These are phyloP conservation scores for Amblyjoppa fuscipennis DNA, from an alignment of 2,888 invertebrate species.

Conservation along the genomic window DNA sequence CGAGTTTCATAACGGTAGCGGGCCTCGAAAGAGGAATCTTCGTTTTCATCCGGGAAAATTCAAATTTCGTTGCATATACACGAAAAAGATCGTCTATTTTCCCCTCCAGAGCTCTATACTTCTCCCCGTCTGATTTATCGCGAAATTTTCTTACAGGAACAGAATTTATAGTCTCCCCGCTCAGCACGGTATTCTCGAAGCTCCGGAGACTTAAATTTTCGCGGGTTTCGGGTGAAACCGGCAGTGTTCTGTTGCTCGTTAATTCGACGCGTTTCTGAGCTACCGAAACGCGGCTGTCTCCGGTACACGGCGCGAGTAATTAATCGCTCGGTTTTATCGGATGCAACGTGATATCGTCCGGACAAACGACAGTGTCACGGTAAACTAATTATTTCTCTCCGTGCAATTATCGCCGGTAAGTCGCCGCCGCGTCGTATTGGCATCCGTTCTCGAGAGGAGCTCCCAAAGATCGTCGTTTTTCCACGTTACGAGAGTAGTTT, in stretches of 20 bases:
- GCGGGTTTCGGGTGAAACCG: background rate
- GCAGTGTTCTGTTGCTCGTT: constrained; percentile 7
- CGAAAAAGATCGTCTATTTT: background rate
- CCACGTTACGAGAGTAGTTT: background rate
- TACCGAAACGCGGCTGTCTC: background rate
- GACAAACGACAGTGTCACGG: background rate
- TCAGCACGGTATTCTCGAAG: background rate
- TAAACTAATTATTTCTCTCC: background rate
- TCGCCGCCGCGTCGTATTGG: background rate
- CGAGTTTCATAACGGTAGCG: background rate
- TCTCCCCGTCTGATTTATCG: background rate
- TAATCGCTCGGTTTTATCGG: constrained; percentile 3
- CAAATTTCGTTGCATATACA: background rate
- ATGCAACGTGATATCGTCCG: constrained; percentile 5
- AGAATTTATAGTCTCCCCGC: background rate
- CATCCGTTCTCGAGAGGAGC: background rate
- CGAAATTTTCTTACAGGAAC: background rate
- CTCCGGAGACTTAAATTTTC: background rate
- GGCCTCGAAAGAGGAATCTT: background rate
- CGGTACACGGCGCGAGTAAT: background rate
- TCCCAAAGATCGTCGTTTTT: background rate
- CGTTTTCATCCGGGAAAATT: background rate
- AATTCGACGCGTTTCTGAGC: constrained; percentile 9
- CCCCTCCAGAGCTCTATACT: background rate
- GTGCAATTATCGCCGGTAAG: background rate